These are phyloP conservation scores for Protodeltote pygarga DNA, from an alignment of 2,888 invertebrate species.

Conservation along the genomic window DNA sequence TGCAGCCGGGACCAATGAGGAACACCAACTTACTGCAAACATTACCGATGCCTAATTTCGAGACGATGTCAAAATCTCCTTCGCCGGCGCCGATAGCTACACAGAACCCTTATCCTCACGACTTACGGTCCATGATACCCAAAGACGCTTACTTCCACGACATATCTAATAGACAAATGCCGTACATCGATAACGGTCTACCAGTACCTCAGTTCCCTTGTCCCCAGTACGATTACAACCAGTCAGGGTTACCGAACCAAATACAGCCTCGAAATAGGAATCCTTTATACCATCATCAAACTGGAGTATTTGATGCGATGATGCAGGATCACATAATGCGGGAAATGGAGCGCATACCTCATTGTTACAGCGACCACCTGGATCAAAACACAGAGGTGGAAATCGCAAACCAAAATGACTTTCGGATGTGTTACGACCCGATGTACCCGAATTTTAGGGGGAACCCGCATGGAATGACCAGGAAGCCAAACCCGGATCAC, in stretches of 20 bases:
- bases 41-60: conserved; percentile 86
- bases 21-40: conserved; percentile 84
- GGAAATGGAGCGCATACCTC: conserved; percentile 84
- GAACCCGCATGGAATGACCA: conserved; percentile 65
- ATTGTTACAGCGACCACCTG: conserved; percentile 80
- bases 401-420: conserved; percentile 80
- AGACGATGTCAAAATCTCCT: conserved; percentile 83
- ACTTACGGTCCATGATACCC: conserved; percentile 78
- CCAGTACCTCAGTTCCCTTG: conserved; percentile 67
- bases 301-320: conserved; percentile 83
- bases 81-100: conserved; percentile 69
- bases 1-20: conserved; percentile 85
- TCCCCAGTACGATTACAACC: conserved; percentile 71
- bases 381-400: conserved; percentile 82
- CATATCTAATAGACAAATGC: conserved; percentile 83
- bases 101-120: conserved; percentile 53
- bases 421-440: conserved; percentile 75
- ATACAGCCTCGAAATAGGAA: conserved; percentile 75
- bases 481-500: conserved; percentile 76
- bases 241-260: conserved; percentile 67
- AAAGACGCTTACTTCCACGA: conserved; percentile 89
- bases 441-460: conserved; percentile 62
- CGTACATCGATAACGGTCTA: conserved; percentile 70
- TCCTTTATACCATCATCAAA: conserved; percentile 78
- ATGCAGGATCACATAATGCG: conserved; percentile 84